Conservation (phyloP, 1,140 invertebrate genomes). For the Ridgeia piscesae region DNA sequence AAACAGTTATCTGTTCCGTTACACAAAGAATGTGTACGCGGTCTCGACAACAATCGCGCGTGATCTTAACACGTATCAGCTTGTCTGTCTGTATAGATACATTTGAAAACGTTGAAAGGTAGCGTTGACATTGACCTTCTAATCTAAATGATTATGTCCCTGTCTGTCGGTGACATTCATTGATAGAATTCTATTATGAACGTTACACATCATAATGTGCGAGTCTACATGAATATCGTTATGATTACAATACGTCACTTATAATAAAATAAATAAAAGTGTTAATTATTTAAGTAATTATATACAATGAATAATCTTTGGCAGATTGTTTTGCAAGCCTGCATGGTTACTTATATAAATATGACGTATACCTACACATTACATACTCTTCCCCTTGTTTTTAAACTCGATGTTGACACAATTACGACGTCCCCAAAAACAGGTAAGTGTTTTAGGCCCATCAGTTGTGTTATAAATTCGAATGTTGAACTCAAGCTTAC, state of each 20-base stretch:
- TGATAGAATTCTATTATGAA: not conserved
- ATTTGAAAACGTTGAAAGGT: not conserved
- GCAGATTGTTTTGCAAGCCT: not conserved
- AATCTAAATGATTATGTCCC: not conserved
- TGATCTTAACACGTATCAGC: not conserved
- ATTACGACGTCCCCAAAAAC: not conserved
- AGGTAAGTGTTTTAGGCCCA: not conserved
- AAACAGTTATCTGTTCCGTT: not conserved
- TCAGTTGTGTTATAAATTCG: not conserved
- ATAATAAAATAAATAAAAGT: not conserved
- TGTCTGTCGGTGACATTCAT: not conserved
- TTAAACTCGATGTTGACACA: not conserved
- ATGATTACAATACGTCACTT: not conserved
- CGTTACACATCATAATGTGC: not conserved
- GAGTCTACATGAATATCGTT: not conserved
- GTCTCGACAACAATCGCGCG: not conserved
- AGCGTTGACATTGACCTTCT: not conserved
- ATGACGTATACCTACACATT: not conserved
- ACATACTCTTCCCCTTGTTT: not conserved
- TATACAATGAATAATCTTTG: not conserved
- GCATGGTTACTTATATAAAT: not conserved
- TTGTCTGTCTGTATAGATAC: not conserved
- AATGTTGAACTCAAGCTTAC: not conserved
- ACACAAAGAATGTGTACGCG: not conserved
- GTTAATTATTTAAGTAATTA: not conserved